Conservation (phyloP, 2,888 invertebrate species). For the Cheilosia vulpina region DNA sequence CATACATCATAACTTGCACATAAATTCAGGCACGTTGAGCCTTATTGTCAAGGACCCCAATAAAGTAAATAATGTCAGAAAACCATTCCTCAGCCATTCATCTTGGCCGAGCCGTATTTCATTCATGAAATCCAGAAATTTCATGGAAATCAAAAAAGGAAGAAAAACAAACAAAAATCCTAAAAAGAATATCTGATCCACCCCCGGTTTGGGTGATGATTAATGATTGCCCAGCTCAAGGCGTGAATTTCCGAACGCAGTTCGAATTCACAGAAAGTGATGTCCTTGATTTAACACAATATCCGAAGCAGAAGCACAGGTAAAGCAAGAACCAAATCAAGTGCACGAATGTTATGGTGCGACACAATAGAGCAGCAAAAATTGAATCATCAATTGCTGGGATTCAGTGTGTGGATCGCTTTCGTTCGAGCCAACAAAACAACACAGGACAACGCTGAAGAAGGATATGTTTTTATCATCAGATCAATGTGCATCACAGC, state of each 20-base stretch:
- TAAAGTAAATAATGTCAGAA: slow-evolving; percentile 33
- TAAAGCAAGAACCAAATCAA: slow-evolving; percentile 45
- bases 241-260: slow-evolving; percentile 69
- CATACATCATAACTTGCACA: slow-evolving; percentile 67
- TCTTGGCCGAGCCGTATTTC: slow-evolving; percentile 1
- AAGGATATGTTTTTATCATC: slow-evolving; percentile 22
- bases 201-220: slow-evolving; percentile 56
- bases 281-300: slow-evolving; percentile 25
- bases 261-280: slow-evolving; percentile 29
- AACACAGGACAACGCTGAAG: slow-evolving; percentile 23
- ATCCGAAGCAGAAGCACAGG: slow-evolving; percentile 36
- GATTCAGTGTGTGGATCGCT: slow-evolving; percentile 41
- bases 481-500: slow-evolving; percentile 55
- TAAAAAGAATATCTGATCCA: slow-evolving; percentile 31
- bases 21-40: slow-evolving; percentile 30
- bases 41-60: slow-evolving; percentile 41
- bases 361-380: slow-evolving; percentile 44
- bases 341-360: slow-evolving; percentile 25
- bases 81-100: slow-evolving; percentile 24
- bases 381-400: slow-evolving; percentile 64
- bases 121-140: slow-evolving; percentile 53
- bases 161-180: slow-evolving; percentile 38
- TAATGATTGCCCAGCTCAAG: slow-evolving; percentile 64
- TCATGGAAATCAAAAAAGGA: slow-evolving; percentile 20
- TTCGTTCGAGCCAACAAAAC: slow-evolving; percentile 22